These are phyloP conservation scores for Ectropis crepuscularia DNA, from an alignment of 2,888 invertebrate genomes.

Conservation along the genomic window DNA sequence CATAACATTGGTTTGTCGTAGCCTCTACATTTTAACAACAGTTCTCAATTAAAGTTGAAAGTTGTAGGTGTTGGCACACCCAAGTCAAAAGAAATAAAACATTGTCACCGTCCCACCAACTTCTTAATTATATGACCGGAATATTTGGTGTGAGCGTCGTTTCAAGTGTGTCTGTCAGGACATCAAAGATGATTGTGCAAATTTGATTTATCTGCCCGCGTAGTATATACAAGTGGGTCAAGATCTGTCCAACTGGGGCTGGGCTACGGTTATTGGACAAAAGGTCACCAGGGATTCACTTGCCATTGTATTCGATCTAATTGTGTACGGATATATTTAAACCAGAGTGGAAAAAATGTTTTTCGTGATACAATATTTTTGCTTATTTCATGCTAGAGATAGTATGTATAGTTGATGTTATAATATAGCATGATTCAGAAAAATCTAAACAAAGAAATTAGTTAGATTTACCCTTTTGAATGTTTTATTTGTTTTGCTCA, in stretches of 20 bases:
- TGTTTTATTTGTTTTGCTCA: too few relatives aligned
- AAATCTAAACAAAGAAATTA: too few relatives aligned
- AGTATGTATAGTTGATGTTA: too few relatives aligned
- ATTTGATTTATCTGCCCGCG: conserved; percentile 21
- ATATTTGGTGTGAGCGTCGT: conserved; percentile 3
- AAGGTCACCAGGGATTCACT: conserved; percentile 22
- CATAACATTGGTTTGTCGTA: too few relatives aligned
- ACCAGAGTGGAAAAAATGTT: not conserved
- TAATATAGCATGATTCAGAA: too few relatives aligned
- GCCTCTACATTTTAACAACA: too few relatives aligned
- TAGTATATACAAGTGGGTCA: conserved; percentile 26
- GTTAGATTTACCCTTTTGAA: too few relatives aligned
- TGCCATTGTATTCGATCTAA: not conserved
- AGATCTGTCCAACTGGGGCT: conserved; percentile 21
- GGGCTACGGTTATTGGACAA: conserved; percentile 13
- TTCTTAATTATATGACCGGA: conserved; percentile 4
- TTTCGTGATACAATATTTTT: too few relatives aligned
- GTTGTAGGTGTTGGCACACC: too few relatives aligned
- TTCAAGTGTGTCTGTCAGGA: conserved; percentile 13
- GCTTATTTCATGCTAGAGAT: too few relatives aligned
- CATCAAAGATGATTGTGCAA: conserved; percentile 15
- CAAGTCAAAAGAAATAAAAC: conserved; percentile 6
- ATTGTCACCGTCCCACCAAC: not conserved
- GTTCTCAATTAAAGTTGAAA: too few relatives aligned
- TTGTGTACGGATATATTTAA: not conserved